Base-by-base conservation (phyloP, 1,140 invertebrate species). In the Drepana arcuata region DNA sequence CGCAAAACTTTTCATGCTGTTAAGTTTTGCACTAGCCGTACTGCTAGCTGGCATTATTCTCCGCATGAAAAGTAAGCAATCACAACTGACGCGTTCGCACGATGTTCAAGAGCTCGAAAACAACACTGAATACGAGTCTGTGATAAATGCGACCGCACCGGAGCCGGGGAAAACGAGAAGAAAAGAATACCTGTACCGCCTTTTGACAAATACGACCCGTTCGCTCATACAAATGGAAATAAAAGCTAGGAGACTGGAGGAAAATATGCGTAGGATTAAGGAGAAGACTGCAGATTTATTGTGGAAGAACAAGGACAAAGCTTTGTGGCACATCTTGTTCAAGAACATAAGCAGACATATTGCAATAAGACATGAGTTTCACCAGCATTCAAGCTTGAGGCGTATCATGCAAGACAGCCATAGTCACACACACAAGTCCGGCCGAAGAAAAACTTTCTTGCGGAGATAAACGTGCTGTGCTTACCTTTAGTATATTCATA, bases 381-480 rank as follows among this genome's bases (percentile, higher is more conserved):
- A 84, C 49, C 73, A 83, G 39, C 80, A 84, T 51, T 66, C 79
- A 5, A 80, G 83, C 41, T 51, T 84, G 41, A 63, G 59, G 18
- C 59, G 83, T 12, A 82, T 80, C 41, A 66, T 82, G 60, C 49
- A 84, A 64, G 68, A 91, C 87, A 28, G 88, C 88, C 34, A 92
- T 91, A 89, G 58, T 75, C 80, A 33, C 87, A 84, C 13, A 93
- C 95, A 1, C 47, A 89, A 48, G n/a, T n/a, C 90, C 93, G 94
- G 2, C 18, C 38, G 45, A 18, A 55, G 56, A 60, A 63, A 58
- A 62, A 32, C 53, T 46, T 42, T 53, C 14, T 24, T 45, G 11
- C 31, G 37, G 10, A 44, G 48, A 45, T 38, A 41, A 35, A 45
- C 14, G 24, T 40, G 31, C 14, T 1, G 26, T 36, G 29, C 18